Evolutionary conservation across 2,888 invertebrate genomes (phyloP).

Genomic region (Chelonus formosanus): DNA sequence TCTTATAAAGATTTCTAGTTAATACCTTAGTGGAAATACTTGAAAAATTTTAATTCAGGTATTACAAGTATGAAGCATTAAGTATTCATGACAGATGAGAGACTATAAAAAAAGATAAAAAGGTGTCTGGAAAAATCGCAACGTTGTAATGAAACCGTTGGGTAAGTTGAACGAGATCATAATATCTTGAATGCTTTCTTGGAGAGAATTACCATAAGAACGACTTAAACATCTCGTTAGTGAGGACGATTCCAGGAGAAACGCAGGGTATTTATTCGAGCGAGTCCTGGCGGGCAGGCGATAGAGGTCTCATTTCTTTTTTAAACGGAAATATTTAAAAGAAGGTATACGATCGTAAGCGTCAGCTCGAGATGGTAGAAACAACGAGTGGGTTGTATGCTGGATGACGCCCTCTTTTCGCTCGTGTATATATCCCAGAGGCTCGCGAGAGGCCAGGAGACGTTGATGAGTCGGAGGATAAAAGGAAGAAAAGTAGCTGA

Average conservation of each 20-base stretch:
- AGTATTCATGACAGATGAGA: neutral
- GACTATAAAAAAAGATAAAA: constrained; percentile 1
- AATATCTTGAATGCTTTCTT: constrained; percentile 29
- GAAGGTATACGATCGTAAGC: constrained; percentile 23
- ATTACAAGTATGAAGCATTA: neutral
- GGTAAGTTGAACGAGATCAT: constrained; percentile 20
- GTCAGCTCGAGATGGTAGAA: constrained; percentile 20
- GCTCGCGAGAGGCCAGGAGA: constrained; percentile 4
- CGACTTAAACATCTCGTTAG: constrained; percentile 36
- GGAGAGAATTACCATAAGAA: constrained; percentile 34
- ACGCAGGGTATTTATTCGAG: constrained; percentile 29
- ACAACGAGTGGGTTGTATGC: constrained; percentile 16
- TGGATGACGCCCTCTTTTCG: constrained; percentile 15
- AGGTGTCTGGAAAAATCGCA: constrained; percentile 13
- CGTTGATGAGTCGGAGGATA: constrained; percentile 22
- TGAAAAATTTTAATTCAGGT: too few species aligned
- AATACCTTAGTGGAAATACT: too few species aligned
- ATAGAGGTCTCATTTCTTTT: constrained; percentile 10
- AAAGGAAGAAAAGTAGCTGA: constrained; percentile 30
- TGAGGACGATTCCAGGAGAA: constrained; percentile 26
- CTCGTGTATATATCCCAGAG: neutral
- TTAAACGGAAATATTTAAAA: constrained; percentile 35
- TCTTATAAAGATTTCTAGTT: too few species aligned
- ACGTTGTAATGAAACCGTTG: constrained; percentile 31
- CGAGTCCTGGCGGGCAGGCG: constrained; percentile 23